Conservation (phyloP, 2,888 invertebrate genomes). For the Didymodactylos carnosus region DNA sequence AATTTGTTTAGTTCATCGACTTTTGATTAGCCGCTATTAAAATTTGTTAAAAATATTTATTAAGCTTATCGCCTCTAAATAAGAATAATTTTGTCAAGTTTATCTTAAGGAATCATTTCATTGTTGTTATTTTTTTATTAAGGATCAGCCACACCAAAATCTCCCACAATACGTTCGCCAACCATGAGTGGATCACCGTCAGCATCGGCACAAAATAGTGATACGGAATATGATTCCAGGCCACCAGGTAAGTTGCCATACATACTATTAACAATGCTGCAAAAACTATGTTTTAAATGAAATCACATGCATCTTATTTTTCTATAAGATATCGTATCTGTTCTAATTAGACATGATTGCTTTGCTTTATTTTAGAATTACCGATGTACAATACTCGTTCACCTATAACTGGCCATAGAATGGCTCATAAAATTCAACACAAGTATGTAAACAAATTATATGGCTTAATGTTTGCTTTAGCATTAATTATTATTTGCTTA, state of each 20-base stretch:
- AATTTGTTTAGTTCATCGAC: too few relatives aligned
- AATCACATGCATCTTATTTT: background rate
- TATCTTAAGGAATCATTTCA: too few relatives aligned
- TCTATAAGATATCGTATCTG: too few relatives aligned
- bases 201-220: background rate
- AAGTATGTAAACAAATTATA: background rate
- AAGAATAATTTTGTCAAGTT: too few relatives aligned
- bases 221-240: background rate
- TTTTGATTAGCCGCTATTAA: too few relatives aligned
- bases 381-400: background rate
- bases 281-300: too few relatives aligned
- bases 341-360: background rate
- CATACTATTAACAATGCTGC: too few relatives aligned
- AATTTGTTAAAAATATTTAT: too few relatives aligned
- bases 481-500: too few relatives aligned
- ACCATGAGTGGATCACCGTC: background rate
- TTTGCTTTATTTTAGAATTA: background rate
- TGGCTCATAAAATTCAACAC: background rate
- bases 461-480: too few relatives aligned
- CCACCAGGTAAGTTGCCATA: background rate
- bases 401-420: background rate
- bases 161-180: background rate
- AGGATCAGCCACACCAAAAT: background rate
- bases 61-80: too few relatives aligned
- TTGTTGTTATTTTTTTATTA: too few relatives aligned